Percentiles rank a stretch among this genome's conserved stretches.
Conservation (phyloP, 2,888 invertebrate genomes). For the Caenorhabditis sp. region DNA sequence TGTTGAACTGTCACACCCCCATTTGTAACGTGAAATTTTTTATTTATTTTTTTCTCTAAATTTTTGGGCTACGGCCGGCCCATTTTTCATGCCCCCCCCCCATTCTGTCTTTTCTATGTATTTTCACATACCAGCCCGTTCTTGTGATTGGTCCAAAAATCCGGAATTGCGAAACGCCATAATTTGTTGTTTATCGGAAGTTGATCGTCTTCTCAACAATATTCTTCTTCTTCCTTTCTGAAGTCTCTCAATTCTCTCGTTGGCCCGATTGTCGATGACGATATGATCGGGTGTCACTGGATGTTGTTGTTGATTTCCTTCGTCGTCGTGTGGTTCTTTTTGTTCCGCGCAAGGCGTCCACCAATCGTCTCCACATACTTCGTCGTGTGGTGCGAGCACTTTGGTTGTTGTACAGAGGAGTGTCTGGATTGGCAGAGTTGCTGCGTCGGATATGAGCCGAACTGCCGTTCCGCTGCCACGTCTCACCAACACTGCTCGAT, state of each 20-base stretch:
- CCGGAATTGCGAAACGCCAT: slow-evolving; percentile 33
- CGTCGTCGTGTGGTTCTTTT: neutral
- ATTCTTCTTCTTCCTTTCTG: slow-evolving; percentile 6
- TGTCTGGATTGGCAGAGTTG: slow-evolving; percentile 1
- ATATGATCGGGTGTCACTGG: slow-evolving; percentile 1
- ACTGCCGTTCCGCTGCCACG: slow-evolving; percentile 42
- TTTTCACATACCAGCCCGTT: neutral
- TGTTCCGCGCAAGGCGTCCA: slow-evolving; percentile 20
- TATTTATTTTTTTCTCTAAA: neutral
- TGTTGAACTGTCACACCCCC: too few species aligned
- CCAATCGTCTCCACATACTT: slow-evolving; percentile 39
- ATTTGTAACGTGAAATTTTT: too few species aligned
- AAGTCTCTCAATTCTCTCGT: slow-evolving; percentile 17
- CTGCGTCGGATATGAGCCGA: slow-evolving; percentile 17
- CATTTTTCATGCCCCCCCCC: neutral
- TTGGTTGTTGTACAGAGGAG: slow-evolving; percentile 4
- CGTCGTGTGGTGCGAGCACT: slow-evolving; percentile 12
- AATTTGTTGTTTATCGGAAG: slow-evolving; percentile 28
- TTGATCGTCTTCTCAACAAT: slow-evolving; percentile 25
- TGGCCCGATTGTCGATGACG: slow-evolving; percentile 23
- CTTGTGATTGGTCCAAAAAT: slow-evolving; percentile 28
- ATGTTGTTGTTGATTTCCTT: slow-evolving; percentile 1
- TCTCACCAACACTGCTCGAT: slow-evolving; percentile 45
- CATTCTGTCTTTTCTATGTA: neutral
- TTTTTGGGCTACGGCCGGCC: neutral